Evolutionary conservation across 2,113 vertebrate species (phyloP).

Genomic region (Ammodytes marinus): DNA sequence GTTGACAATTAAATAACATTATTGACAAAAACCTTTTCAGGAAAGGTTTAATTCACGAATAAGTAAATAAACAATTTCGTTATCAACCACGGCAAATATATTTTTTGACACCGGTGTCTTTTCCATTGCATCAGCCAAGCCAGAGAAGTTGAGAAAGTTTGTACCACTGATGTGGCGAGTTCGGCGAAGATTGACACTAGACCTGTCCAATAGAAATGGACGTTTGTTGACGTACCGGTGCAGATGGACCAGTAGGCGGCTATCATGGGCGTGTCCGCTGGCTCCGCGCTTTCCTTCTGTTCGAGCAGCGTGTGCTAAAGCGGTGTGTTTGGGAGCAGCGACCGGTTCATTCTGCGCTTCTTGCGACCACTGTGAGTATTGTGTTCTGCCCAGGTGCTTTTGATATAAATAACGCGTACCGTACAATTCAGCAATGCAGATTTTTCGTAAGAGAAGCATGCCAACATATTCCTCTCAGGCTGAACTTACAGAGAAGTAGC

Average conservation of each 20-base stretch:
- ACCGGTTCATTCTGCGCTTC: conserved; percentile 41
- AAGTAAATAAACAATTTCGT: neutral
- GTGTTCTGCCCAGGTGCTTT: fast-evolving
- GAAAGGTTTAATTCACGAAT: neutral
- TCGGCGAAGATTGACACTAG: conserved; percentile 58
- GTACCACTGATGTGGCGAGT: conserved; percentile 39
- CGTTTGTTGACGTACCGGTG: fast-evolving
- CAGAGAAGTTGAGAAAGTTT: neutral
- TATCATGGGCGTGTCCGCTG: conserved; percentile 28
- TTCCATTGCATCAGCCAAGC: conserved; percentile 85
- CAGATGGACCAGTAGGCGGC: conserved; percentile 57
- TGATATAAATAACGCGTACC: neutral
- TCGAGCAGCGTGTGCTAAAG: conserved; percentile 65
- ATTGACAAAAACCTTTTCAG: neutral
- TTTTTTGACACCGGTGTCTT: conserved; percentile 2
- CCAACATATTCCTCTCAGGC: neutral
- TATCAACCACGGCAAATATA: neutral
- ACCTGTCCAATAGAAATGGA: conserved; percentile 64
- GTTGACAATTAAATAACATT: neutral
- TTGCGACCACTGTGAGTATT: conserved; percentile 75
- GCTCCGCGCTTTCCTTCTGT: conserved; percentile 14
- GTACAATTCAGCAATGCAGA: neutral
- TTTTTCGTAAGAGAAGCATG: neutral
- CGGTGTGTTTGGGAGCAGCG: conserved; percentile 47
- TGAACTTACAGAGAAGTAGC: neutral